Evolutionary conservation across 1,140 invertebrate species (phyloP).

Genomic region (Batillaria attramentaria): DNA sequence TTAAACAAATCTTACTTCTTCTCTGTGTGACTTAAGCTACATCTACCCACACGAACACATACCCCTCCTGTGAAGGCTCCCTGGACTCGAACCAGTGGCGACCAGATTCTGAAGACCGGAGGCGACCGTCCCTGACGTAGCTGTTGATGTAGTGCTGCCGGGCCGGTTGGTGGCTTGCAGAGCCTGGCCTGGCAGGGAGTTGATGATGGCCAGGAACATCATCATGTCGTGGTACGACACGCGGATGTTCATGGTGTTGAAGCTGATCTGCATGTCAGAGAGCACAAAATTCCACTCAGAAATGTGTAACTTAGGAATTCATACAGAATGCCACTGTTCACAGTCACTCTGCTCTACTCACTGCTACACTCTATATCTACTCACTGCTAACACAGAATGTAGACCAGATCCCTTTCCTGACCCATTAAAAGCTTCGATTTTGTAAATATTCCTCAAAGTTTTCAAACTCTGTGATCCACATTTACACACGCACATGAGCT

Average conservation of each 20-base stretch:
- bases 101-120: background rate
- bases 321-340: too few species aligned
- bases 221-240: constrained; percentile 95
- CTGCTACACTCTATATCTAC: too few species aligned
- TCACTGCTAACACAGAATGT: too few species aligned
- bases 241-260: constrained; percentile 80
- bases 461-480: too few species aligned
- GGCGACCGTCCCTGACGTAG: background rate
- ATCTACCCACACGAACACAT: background rate
- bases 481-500: too few species aligned
- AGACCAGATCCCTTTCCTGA: too few species aligned
- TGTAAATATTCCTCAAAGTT: too few species aligned
- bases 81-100: background rate
- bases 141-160: background rate
- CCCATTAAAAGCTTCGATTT: too few species aligned
- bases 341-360: too few species aligned
- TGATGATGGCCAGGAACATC: constrained; percentile 91
- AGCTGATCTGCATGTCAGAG: constrained; percentile 53
- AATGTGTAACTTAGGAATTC: too few species aligned
- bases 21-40: background rate
- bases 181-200: constrained; percentile 78
- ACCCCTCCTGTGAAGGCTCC: background rate
- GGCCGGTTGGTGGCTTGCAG: constrained; percentile 48
- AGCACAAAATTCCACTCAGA: background rate
- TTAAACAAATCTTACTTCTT: too few species aligned